phyloP scores from a whole-genome alignment of 2,797 vertebrate genomes.

The Phalloptychus januarius region DNA sequence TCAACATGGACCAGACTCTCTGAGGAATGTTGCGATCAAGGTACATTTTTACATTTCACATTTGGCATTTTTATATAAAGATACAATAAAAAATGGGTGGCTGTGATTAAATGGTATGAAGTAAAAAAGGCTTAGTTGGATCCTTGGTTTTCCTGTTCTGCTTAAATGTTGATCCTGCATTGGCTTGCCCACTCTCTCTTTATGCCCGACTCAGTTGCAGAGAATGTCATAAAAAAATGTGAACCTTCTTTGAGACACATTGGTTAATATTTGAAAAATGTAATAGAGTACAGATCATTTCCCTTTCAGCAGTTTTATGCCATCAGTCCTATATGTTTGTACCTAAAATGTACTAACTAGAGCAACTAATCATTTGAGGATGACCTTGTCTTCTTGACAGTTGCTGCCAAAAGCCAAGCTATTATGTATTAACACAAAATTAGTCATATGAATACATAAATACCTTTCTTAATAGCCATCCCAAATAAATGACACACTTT shows the following conservation, averaged over 20 bases:
- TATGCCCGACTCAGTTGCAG: neutral
- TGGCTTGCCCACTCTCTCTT: neutral
- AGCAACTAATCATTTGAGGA: conserved; percentile 20
- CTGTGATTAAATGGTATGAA: neutral
- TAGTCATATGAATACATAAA: conserved; percentile 48
- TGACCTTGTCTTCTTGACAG: conserved; percentile 38
- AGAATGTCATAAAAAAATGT: neutral
- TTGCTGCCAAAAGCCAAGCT: conserved; percentile 12
- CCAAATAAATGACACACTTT: conserved; percentile 64
- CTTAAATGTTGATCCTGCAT: neutral
- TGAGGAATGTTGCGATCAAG: neutral
- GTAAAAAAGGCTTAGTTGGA: neutral
- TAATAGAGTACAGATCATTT: neutral
- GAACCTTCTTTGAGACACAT: neutral
- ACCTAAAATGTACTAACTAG: neutral
- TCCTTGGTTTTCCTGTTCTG: neutral
- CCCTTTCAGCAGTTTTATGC: neutral
- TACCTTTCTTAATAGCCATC: conserved; percentile 60
- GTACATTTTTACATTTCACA: neutral
- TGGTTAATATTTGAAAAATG: neutral
- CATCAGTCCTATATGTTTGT: neutral
- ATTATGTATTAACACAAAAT: conserved; percentile 56
- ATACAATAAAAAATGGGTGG: neutral
- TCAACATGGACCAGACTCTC: too few species aligned
- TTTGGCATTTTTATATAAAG: neutral